Base-by-base conservation (phyloP, 2,888 invertebrate species). In the Iselma pallidipennis region DNA sequence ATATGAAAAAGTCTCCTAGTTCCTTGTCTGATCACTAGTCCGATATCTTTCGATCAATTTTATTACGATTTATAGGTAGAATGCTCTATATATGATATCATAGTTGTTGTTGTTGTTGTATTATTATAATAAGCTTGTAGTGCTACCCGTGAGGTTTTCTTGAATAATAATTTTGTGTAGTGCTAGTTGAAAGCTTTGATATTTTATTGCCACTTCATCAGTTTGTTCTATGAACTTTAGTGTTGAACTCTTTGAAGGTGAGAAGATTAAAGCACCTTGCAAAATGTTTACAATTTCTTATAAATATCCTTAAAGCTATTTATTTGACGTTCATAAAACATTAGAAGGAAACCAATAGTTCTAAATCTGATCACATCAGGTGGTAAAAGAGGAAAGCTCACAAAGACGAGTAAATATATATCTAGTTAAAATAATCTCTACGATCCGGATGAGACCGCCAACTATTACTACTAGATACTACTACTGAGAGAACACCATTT, bases 311-410 rank as follows among this genome's bases (percentile, higher is more conserved):
- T 33, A 62, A 66, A 64, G 67, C 66, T 65, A 70, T 70, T 73
- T 72, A 73, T 66, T 66, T 65, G 57, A 48, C 57, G 58, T 63
- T 61, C 66, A 70, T 71, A 71, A 67, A 69, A 57, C 49, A 63
- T 59, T 66, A 29, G 10, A 37, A 71, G 65, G 72, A 73, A 73
- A 72, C 69, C 71, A 70, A 74, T 74, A 71, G 72, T 74, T 74
- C 69, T 74, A 74, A 75, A 74, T 74, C 75, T 73, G 74, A 75
- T 75, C 74, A 56, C 76, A 73, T 74, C 76, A 68, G 72, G 73
- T 75, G 76, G 74, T 73, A 73, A 73, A 42, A 74, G 68, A 68
- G 69, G 71, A 72, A 71, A 72, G 69, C 68, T 55, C 58, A 53
- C 66, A 37, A 19, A 10, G 1, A 65, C 63, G 64, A 21, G 10